Conservation (phyloP, 2,888 invertebrate species). For the Amblyjoppa fuscipennis region DNA sequence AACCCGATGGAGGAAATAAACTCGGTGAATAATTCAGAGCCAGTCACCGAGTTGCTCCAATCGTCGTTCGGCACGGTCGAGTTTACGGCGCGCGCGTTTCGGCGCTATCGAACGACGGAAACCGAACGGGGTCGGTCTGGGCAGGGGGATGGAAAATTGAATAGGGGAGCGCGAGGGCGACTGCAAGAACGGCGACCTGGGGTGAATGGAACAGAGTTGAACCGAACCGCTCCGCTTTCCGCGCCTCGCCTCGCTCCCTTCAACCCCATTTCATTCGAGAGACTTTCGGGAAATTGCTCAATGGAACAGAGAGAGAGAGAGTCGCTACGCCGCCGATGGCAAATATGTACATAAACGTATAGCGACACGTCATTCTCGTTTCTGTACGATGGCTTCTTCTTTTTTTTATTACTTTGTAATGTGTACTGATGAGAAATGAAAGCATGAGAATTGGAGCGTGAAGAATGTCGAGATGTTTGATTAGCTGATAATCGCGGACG, state of each 20-base stretch:
- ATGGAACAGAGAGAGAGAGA: conserved; percentile 59
- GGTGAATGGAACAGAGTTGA: conserved; percentile 69
- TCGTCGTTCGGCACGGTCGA: neutral
- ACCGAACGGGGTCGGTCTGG: neutral
- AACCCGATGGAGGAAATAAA: conserved; percentile 35
- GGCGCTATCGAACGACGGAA: conserved; percentile 41
- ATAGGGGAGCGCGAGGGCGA: conserved; percentile 57
- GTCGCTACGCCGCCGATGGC: neutral
- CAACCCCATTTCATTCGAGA: conserved; percentile 77
- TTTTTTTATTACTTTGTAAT: no score
- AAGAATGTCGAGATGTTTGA: no score
- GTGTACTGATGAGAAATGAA: no score
- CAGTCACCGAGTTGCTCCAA: neutral
- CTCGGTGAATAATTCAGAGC: conserved; percentile 48
- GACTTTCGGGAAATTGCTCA: conserved; percentile 71
- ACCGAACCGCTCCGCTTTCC: no score
- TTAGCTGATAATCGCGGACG: no score
- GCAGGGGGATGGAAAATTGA: conserved; percentile 69
- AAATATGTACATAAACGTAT: neutral
- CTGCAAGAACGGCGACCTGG: conserved; percentile 49
- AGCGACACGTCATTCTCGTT: no score
- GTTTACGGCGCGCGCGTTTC: conserved; percentile 25
- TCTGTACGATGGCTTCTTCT: no score
- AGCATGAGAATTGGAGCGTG: no score
- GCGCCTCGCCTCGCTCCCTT: conserved; percentile 53